A percentile compares a stretch with the other conserved stretches of the same genome.
Evolutionary conservation across 2,113 vertebrate species (phyloP).

Genomic region (Elephas maximus): DNA sequence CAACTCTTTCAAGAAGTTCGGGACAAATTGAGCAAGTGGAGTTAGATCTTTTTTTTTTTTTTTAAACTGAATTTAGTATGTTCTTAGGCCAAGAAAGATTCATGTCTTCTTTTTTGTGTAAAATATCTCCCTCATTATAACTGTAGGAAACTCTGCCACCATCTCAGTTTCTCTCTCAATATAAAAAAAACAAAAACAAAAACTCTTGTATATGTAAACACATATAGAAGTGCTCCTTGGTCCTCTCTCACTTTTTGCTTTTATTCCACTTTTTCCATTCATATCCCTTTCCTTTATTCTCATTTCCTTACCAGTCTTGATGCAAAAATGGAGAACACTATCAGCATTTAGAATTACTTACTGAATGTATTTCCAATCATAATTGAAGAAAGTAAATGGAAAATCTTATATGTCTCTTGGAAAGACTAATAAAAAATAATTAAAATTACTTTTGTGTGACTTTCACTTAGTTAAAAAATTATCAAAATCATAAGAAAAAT

Average conservation of each 20-base stretch:
- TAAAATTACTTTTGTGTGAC: not conserved
- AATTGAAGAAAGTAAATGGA: not conserved
- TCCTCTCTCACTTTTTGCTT: not conserved
- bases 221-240: not conserved
- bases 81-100: not conserved
- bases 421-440: not conserved
- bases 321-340: not conserved
- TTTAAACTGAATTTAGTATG: not conserved
- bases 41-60: not conserved
- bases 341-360: not conserved
- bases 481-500: not conserved
- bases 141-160: not conserved
- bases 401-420: not conserved
- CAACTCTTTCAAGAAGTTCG: not conserved
- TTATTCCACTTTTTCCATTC: not conserved
- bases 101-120: not conserved
- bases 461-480: not conserved
- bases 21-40: not conserved
- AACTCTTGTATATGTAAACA: too few species aligned
- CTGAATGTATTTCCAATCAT: not conserved
- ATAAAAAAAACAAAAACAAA: not conserved
- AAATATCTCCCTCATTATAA: not conserved
- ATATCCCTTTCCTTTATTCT: not conserved
- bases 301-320: not conserved
- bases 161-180: not conserved